Percentiles rank a stretch among this genome's conserved stretches.
Conservation (phyloP, 2,797 vertebrate genomes). For the Microchirus variegatus region DNA sequence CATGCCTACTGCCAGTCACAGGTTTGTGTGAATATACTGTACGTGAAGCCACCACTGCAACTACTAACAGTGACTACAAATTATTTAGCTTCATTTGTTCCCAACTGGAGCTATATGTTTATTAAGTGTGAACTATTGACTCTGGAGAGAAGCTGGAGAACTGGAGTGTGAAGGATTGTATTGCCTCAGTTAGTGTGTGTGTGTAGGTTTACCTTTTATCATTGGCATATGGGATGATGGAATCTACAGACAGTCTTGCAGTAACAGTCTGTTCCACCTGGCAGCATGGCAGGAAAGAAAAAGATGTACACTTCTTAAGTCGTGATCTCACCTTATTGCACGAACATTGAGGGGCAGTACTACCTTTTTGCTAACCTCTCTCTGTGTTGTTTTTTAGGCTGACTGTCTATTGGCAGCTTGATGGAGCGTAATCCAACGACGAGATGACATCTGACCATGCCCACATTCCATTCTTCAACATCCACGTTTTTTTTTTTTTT, state of each 20-base stretch:
- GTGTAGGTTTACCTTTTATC: slow-evolving; percentile 23
- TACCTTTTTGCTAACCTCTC: not conserved
- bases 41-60: slow-evolving; percentile 8
- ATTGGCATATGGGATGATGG: slow-evolving; percentile 25
- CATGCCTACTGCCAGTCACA: not conserved
- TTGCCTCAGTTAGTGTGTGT: slow-evolving; percentile 1
- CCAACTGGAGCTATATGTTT: slow-evolving; percentile 3
- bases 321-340: slow-evolving; percentile 12
- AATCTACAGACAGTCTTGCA: slow-evolving; percentile 19
- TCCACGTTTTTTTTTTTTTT: slow-evolving; percentile 19
- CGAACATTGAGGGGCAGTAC: not conserved
- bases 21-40: slow-evolving; percentile 13
- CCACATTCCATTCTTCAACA: slow-evolving; percentile 20
- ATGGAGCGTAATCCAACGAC: slow-evolving; percentile 31
- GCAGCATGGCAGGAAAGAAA: slow-evolving; percentile 7
- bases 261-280: slow-evolving; percentile 18
- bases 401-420: slow-evolving; percentile 43
- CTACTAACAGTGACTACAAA: slow-evolving; percentile 11
- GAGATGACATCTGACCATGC: slow-evolving; percentile 21
- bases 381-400: slow-evolving; percentile 1
- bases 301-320: slow-evolving; percentile 2
- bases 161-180: slow-evolving; percentile 6
- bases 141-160: not conserved
- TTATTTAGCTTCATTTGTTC: slow-evolving; percentile 25
- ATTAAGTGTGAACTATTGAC: slow-evolving; percentile 40